Conservation (phyloP, 2,797 vertebrate species). For the Phrynocephalus guinanensis region DNA sequence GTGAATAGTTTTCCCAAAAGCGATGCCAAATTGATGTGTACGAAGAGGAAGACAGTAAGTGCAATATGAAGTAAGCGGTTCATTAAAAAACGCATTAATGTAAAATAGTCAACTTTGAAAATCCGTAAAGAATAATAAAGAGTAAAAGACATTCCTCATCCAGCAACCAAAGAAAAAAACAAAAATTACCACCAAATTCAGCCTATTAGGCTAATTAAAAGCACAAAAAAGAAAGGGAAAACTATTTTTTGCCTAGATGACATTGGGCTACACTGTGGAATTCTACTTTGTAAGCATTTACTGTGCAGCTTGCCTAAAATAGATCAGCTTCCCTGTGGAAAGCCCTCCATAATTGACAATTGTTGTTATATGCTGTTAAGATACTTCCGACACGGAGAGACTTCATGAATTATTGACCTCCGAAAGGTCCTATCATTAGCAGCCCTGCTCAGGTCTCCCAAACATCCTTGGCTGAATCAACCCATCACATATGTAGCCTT, state of each 20-base stretch:
- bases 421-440: too few species aligned
- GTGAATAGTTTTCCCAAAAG: neutral
- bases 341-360: too few species aligned
- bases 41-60: neutral
- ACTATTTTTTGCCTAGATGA: neutral
- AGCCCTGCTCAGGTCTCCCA: too few species aligned
- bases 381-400: too few species aligned
- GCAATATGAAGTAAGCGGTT: neutral
- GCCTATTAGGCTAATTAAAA: neutral
- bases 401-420: too few species aligned
- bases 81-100: too few species aligned
- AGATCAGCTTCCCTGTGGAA: constrained; percentile 2
- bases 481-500: too few species aligned
- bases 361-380: too few species aligned
- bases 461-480: too few species aligned
- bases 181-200: neutral
- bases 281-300: neutral
- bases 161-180: neutral
- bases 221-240: neutral
- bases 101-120: too few species aligned
- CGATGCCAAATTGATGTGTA: neutral
- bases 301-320: neutral
- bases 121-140: too few species aligned
- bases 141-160: neutral
- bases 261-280: neutral